Evolutionary conservation across 2,797 vertebrate genomes (phyloP), one percentile per base, ranked within the genome.

Genomic region (Scomberomorus guttatus): DNA sequence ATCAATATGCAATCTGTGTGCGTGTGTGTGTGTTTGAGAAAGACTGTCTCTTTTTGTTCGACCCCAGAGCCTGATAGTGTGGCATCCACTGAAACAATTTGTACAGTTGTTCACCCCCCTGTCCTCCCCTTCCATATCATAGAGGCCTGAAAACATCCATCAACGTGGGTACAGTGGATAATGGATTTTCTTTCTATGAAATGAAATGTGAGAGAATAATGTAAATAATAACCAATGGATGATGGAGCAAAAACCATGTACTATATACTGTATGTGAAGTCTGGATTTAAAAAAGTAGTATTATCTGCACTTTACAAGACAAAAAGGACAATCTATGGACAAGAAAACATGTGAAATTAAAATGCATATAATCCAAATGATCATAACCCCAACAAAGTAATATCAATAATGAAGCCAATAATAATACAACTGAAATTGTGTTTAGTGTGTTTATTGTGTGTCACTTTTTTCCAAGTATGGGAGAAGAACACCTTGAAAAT

Each of bases 231-330:
- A 90, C 84, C 39, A 83, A 81, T 87, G 77, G 79, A 85, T 84
- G 84, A 90, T 69, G 72, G 81, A 90, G 78, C 64, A 81, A 87
- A 86, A 85, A 90, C 66, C 77, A 86, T 88, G 86, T 93, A 86
- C 90, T 93, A 89, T 91, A 93, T 88, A 83, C 83, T 91, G 90
- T 93, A 87, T 93, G 89, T 90, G 89, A 90, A 85, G 84, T 93
- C 83, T 93, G 93, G 84, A 94, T 92, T 93, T 69, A 83, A 89
- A 37, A 92, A 83, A 74, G 75, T 92, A 92, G 90, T 93, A 91
- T 92, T 90, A 95, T 86, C 91, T 95, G 95, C 94, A 96, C 94
- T 96, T 96, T 96, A 95, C 87, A 79, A 90, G 84, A 91, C 90
- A 89, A 90, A 86, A 92, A 86, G 92, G 94, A 95, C 93, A 95